These are phyloP conservation scores for Nymphalis urticae DNA, from an alignment of 2,888 invertebrate species.

Conservation along the genomic window DNA sequence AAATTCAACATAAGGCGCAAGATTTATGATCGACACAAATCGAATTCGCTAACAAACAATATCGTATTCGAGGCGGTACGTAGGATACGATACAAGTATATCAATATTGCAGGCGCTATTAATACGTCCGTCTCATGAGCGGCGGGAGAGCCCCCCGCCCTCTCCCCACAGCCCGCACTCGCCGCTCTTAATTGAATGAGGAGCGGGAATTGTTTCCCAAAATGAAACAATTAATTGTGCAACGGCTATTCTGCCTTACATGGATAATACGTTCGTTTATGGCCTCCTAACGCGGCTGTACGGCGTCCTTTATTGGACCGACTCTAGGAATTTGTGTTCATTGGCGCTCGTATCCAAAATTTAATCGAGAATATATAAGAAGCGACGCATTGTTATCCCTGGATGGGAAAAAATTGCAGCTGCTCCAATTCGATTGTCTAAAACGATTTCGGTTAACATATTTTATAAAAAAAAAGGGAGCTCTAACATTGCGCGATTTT, in stretches of 20 bases:
- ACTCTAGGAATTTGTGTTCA: conserved; percentile 81
- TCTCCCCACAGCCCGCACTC: conserved; percentile 63
- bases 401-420: conserved; percentile 65
- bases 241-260: conserved; percentile 82
- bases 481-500: conserved; percentile 50
- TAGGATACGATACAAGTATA: conserved; percentile 78
- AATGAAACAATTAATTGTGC: conserved; percentile 83
- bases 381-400: conserved; percentile 68
- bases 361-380: conserved; percentile 80
- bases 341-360: conserved; percentile 79
- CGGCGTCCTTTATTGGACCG: conserved; percentile 80
- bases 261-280: conserved; percentile 82
- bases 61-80: conserved; percentile 78
- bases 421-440: conserved; percentile 61
- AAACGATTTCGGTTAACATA: conserved; percentile 35
- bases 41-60: conserved; percentile 81
- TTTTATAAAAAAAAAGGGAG: conserved; percentile 59
- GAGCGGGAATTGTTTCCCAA: conserved; percentile 83
- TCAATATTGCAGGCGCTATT: conserved; percentile 82
- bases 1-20: conserved; percentile 80
- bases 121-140: conserved; percentile 81
- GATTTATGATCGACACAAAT: conserved; percentile 82
- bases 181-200: conserved; percentile 83
- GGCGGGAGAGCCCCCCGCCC: conserved; percentile 52
- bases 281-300: conserved; percentile 81